Evolutionary conservation across 2,888 invertebrate species (phyloP).

Genomic region (Tetrapedia diversipes): DNA sequence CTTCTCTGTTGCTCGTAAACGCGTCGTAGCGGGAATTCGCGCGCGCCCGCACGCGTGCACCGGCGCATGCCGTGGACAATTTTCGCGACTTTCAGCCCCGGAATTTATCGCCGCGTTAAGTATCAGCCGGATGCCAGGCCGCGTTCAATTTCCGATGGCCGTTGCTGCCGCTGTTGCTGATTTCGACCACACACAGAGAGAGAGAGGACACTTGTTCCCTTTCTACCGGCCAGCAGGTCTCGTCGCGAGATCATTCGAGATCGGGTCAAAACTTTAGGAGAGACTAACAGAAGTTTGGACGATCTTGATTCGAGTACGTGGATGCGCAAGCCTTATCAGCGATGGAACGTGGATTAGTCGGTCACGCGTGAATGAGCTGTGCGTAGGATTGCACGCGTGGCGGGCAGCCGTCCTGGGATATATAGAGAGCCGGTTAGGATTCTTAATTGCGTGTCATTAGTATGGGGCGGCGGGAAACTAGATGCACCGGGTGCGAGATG

Average conservation of each 20-base stretch:
- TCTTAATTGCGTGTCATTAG: constrained; percentile 19
- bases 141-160: constrained; percentile 22
- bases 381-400: constrained; percentile 60
- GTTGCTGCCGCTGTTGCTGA: too few relatives aligned
- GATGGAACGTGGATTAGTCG: constrained; percentile 60
- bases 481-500: not conserved
- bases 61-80: constrained; percentile 37
- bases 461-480: not conserved
- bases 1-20: constrained; percentile 68
- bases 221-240: too few relatives aligned
- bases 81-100: constrained; percentile 45
- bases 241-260: too few relatives aligned
- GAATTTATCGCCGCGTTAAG: constrained; percentile 46
- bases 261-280: too few relatives aligned
- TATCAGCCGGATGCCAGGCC: constrained; percentile 31
- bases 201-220: constrained; percentile 24
- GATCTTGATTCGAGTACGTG: constrained; percentile 40
- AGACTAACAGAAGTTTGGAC: too few relatives aligned
- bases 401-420: constrained; percentile 8
- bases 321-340: constrained; percentile 62
- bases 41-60: constrained; percentile 20
- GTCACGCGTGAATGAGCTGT: constrained; percentile 56
- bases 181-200: too few relatives aligned
- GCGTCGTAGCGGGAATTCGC: constrained; percentile 40
- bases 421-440: constrained; percentile 1